Conservation (phyloP, 2,888 invertebrate genomes). For the Meiosimyza platycephala region DNA sequence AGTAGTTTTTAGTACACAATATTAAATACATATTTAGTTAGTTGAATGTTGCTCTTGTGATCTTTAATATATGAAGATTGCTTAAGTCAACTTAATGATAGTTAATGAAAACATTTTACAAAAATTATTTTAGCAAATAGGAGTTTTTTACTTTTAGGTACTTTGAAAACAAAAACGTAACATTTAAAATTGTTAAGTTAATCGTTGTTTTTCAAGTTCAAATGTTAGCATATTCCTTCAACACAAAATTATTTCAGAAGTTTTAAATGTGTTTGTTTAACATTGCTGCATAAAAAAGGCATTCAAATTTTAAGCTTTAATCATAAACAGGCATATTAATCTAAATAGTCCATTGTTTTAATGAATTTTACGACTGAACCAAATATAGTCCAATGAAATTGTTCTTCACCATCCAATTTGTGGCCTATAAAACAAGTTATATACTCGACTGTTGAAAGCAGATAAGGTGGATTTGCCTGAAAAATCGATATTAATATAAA, state of each 20-base stretch:
- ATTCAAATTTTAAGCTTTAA: too few species aligned
- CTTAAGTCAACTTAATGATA: conserved; percentile 30
- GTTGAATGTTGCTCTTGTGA: too few species aligned
- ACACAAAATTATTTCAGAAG: not conserved
- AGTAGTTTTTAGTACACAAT: too few species aligned
- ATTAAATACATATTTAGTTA: too few species aligned
- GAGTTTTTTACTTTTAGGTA: too few species aligned
- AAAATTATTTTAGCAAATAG: too few species aligned
- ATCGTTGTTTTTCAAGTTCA: conserved; percentile 19
- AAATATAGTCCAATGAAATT: conserved; percentile 99
- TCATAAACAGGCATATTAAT: conserved; percentile 34
- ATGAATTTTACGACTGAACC: conserved; percentile 97
- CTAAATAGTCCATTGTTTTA: conserved; percentile 83
- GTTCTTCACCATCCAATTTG: conserved; percentile 87
- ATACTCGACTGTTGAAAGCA: conserved; percentile 95
- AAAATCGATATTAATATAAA: conserved; percentile 42
- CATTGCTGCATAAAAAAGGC: too few species aligned
- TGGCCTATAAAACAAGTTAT: conserved; percentile 91
- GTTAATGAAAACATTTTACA: conserved; percentile 17
- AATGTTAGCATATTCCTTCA: conserved; percentile 15
- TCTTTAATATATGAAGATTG: conserved; percentile 34
- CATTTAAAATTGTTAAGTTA: not conserved
- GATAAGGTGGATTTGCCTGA: conserved; percentile 92
- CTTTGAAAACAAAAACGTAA: too few species aligned
- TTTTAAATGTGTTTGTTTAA: not conserved